phyloP scores from a whole-genome alignment of 2,888 invertebrate species.

The Nomada ferruginata region DNA sequence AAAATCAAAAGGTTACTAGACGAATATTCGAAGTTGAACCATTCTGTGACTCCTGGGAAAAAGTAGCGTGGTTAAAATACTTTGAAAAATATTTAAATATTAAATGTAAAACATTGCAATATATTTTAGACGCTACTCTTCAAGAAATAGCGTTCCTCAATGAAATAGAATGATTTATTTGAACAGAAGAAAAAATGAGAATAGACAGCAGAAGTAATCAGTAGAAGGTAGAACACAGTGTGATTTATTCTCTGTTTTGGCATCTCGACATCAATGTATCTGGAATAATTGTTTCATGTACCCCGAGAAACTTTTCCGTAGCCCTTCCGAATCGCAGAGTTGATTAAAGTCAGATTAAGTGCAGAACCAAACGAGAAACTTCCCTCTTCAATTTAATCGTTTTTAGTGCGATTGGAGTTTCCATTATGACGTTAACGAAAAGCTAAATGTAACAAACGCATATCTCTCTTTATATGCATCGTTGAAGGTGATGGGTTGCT shows the following conservation, averaged over 20 bases:
- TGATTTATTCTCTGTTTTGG: not conserved
- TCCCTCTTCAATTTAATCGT: not conserved
- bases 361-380: not conserved
- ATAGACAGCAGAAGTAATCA: not conserved
- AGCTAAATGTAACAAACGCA: too few species aligned
- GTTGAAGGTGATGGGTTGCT: too few species aligned
- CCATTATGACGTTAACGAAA: not conserved
- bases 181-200: not conserved
- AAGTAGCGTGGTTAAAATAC: too few species aligned
- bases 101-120: too few species aligned
- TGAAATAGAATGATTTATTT: not conserved
- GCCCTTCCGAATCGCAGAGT: not conserved
- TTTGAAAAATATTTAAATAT: too few species aligned
- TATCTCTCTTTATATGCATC: too few species aligned
- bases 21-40: too few species aligned
- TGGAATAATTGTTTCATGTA: not conserved
- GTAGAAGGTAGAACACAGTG: not conserved
- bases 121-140: too few species aligned
- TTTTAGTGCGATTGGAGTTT: not conserved
- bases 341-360: conserved; percentile 21
- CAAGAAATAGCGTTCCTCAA: too few species aligned
- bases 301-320: conserved; percentile 2
- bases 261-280: not conserved
- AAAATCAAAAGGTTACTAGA: too few species aligned
- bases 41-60: too few species aligned